Evolutionary conservation across 2,797 vertebrate genomes (phyloP).

Genomic region (Acanthurus tractus): DNA sequence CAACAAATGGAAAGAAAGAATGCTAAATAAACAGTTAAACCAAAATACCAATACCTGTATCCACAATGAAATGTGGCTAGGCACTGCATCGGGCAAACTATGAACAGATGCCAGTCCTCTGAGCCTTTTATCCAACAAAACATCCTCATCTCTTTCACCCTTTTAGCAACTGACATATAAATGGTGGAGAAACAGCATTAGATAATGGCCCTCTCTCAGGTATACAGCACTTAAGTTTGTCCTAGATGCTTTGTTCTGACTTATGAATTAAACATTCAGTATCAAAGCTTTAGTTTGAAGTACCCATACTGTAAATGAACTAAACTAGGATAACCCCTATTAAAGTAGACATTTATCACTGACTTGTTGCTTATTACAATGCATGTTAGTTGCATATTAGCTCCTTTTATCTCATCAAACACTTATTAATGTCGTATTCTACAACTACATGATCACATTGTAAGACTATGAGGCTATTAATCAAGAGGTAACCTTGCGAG

Average conservation of each 20-base stretch:
- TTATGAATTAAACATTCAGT: conserved; percentile 13
- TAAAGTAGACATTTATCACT: too few species aligned
- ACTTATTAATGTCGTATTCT: too few species aligned
- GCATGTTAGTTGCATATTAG: too few species aligned
- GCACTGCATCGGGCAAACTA: background rate
- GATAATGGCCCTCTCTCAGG: conserved; percentile 15
- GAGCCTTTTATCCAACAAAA: conserved; percentile 13
- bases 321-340: background rate
- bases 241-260: conserved; percentile 13
- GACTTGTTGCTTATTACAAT: too few species aligned
- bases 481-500: too few species aligned
- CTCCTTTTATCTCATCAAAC: too few species aligned
- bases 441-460: too few species aligned
- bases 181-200: background rate
- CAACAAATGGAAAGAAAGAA: conserved; percentile 2
- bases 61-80: background rate
- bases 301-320: background rate
- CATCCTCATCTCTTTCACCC: background rate
- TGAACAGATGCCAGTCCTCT: background rate
- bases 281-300: conserved; percentile 1
- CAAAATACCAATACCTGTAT: background rate
- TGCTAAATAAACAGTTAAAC: background rate
- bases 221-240: conserved; percentile 19
- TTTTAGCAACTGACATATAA: conserved; percentile 29
- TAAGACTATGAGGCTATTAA: too few species aligned